Evolutionary conservation across 2,797 vertebrate species (phyloP), one percentile per base, ranked within the genome.

Genomic region (Sebastes paucispinis): DNA sequence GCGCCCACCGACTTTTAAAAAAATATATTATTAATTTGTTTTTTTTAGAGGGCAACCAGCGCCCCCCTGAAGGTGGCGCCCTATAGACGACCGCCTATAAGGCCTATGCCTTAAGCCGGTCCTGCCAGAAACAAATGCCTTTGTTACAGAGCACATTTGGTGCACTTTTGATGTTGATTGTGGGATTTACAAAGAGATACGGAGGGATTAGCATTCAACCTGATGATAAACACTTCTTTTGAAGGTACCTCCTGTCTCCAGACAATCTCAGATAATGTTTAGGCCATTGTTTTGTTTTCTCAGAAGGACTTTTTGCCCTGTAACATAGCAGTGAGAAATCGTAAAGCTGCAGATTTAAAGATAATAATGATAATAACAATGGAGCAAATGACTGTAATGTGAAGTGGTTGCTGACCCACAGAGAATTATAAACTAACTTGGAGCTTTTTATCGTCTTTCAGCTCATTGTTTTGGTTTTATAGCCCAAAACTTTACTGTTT

Each of bases 1-100:
- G 43, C 14, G 1, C 43, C 43, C 43, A 47, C 14, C 39, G 13
- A 0, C 39, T 16, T 43, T 43, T 43, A 0, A 39, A 39, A 39
- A 39, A 39, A 39, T 18, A 18, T 47, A 47, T 47, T 43, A 43
- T 18, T 47, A 16, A 1, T 5, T 14, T 1, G 1, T 14, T 43
- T 43, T 14, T 43, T 43, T 43, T 16, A 43, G 39, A 43, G 39
- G 39, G 13, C 39, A 16, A 43, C 39, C 39, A 43, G 1, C 13
- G 13, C 39, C 39, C 13, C 39, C 5, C 13, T 16, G 39, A 43
- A 43, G 36, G 36, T 5, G 5, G 13, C 12, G 2, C 4, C 36
- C 11, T 36, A 36, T 12, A 36, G 36, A 1, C 4, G 36, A 13
- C 11, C 2, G 2, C 34, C 34, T 36, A 36, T 5, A 13, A 36